These are phyloP conservation scores for Mechanitis messenoides DNA, from an alignment of 2,888 invertebrate species.

Conservation along the genomic window DNA sequence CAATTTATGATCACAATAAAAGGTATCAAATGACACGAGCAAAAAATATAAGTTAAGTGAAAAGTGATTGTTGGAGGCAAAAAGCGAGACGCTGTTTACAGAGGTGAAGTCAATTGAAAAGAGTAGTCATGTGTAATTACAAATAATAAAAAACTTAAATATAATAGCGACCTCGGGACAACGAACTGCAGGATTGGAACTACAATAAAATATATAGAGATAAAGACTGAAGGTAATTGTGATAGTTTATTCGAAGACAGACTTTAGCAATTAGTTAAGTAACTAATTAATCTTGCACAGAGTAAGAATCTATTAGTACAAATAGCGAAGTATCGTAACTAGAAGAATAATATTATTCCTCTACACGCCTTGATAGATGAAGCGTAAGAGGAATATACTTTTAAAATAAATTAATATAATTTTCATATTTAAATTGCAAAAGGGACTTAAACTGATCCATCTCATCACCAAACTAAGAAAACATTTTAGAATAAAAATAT, in stretches of 20 bases:
- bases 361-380: no score
- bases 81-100: conserved; percentile 1
- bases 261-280: no score
- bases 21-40: not conserved
- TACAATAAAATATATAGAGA: not conserved
- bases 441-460: no score
- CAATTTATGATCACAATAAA: not conserved
- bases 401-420: no score
- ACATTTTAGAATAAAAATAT: not conserved
- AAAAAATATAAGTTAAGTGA: conserved; percentile 4
- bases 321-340: no score
- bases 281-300: no score
- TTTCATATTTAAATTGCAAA: no score
- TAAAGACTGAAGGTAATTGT: not conserved
- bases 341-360: no score
- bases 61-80: conserved; percentile 1
- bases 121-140: conserved; percentile 14
- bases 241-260: no score
- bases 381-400: no score
- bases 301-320: no score
- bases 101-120: conserved; percentile 4
- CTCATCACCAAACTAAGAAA: not conserved
- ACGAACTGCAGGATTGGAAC: not conserved
- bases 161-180: conserved; percentile 16
- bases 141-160: conserved; percentile 15